Conservation (phyloP, 2,797 vertebrate genomes). For the Threskiornis aethiopicus region DNA sequence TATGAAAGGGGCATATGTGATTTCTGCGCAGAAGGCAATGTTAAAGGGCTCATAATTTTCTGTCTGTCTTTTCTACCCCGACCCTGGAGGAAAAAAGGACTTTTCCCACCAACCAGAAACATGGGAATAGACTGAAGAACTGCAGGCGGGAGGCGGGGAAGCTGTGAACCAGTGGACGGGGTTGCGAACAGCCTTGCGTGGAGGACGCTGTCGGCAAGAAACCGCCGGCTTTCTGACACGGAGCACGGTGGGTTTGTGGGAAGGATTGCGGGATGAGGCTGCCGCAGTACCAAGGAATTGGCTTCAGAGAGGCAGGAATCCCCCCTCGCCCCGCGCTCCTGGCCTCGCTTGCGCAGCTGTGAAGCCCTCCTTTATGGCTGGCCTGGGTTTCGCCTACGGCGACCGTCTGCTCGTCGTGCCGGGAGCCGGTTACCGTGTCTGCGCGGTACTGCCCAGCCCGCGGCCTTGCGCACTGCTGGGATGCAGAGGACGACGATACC, state of each 20-base stretch:
- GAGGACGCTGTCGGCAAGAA: neutral
- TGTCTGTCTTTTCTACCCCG: neutral
- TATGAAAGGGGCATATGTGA: neutral
- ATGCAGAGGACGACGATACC: too few relatives aligned
- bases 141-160: neutral
- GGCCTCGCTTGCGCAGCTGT: neutral
- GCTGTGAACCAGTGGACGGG: fast-evolving
- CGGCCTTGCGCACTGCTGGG: neutral
- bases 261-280: neutral
- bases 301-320: neutral
- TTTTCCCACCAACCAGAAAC: neutral
- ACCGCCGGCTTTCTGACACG: neutral
- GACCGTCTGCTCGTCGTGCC: neutral
- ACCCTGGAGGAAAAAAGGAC: neutral
- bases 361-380: neutral
- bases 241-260: neutral
- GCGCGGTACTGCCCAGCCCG: neutral
- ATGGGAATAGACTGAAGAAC: neutral
- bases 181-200: neutral
- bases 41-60: neutral
- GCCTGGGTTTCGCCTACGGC: fast-evolving
- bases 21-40: neutral
- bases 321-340: neutral
- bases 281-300: neutral
- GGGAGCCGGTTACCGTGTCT: neutral